phyloP scores from a whole-genome alignment of 1,140 invertebrate genomes.

The Eufriesea mexicana region DNA sequence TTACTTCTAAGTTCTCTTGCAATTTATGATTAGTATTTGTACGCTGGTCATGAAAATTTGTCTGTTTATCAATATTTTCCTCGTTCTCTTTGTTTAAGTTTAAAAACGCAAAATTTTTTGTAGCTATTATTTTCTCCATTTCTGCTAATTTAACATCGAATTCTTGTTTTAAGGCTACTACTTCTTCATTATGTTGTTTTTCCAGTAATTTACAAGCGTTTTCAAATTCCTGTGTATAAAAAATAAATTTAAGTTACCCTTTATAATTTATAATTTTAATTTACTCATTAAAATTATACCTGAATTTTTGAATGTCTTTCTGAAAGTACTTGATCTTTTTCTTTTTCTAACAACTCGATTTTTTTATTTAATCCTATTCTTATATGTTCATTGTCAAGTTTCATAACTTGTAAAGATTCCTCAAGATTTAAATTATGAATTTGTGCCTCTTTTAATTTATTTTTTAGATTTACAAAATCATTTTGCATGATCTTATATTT shows the following conservation, averaged over 20 bases:
- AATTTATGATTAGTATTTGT: neutral
- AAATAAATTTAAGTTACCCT: neutral
- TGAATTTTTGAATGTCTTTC: slow-evolving; percentile 21
- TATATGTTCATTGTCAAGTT: neutral
- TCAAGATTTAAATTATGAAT: slow-evolving; percentile 4
- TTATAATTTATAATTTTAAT: neutral
- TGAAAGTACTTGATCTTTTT: slow-evolving; percentile 9
- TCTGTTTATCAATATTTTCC: neutral
- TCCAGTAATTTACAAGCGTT: neutral
- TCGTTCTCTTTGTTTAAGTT: slow-evolving; percentile 6
- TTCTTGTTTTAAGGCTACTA: slow-evolving; percentile 8
- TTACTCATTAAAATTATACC: slow-evolving; percentile 5
- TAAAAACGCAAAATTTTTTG: neutral
- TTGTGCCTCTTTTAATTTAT: slow-evolving; percentile 33
- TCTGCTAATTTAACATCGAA: slow-evolving; percentile 13
- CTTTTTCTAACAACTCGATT: slow-evolving; percentile 31
- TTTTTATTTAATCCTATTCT: slow-evolving; percentile 1
- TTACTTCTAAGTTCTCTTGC: neutral
- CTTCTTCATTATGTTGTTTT: slow-evolving; percentile 3
- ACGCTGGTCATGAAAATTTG: neutral
- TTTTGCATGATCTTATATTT: slow-evolving; percentile 7
- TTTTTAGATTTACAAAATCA: slow-evolving; percentile 14
- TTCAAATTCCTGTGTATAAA: slow-evolving; percentile 9
- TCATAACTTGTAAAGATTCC: neutral
- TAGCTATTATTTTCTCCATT: slow-evolving; percentile 8